Conservation (phyloP, 2,113 vertebrate species). For the Mugil cephalus region DNA sequence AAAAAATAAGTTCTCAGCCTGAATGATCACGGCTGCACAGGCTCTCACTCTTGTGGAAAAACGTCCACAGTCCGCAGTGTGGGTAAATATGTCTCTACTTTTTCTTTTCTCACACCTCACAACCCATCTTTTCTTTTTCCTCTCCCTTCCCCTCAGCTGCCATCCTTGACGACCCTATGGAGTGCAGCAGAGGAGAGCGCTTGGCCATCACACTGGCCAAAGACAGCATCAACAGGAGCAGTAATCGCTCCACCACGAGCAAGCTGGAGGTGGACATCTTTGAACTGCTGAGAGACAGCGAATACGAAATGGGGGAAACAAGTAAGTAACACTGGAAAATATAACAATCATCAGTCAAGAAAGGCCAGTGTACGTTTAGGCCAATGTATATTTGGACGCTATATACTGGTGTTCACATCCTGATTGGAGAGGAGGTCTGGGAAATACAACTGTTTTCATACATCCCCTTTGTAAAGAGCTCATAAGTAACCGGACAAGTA, state of each 20-base stretch:
- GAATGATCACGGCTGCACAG: not conserved
- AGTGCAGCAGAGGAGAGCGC: constrained; percentile 97
- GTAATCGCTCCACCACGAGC: constrained; percentile 92
- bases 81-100: constrained; percentile 3
- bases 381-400: too few species aligned
- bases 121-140: not conserved
- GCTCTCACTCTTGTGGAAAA: not conserved
- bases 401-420: too few species aligned
- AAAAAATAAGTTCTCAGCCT: constrained; percentile 4
- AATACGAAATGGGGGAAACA: constrained; percentile 98
- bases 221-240: constrained; percentile 94
- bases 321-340: constrained; percentile 82
- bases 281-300: constrained; percentile 96
- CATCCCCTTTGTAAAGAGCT: too few species aligned
- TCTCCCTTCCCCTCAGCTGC: constrained; percentile 51
- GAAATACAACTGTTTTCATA: too few species aligned
- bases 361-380: too few species aligned
- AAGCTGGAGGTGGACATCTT: constrained; percentile 98
- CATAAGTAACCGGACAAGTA: too few species aligned
- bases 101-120: constrained; percentile 5
- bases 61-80: constrained; percentile 1
- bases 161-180: constrained; percentile 99
- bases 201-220: constrained; percentile 98
- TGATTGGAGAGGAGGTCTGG: too few species aligned
- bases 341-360: not conserved